phyloP scores from a whole-genome alignment of 2,797 vertebrate species.

The Schizopygopsis malacanthus region DNA sequence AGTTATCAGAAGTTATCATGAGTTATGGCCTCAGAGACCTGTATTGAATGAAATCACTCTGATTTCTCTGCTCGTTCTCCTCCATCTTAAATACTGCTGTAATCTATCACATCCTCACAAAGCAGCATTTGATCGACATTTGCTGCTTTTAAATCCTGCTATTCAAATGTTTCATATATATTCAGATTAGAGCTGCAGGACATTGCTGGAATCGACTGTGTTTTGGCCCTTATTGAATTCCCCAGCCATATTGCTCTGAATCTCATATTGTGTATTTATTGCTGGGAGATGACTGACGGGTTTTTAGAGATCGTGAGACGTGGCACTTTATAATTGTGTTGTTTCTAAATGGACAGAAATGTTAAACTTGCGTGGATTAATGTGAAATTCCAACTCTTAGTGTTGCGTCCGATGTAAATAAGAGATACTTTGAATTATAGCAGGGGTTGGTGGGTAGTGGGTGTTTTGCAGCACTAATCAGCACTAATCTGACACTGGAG shows the following conservation, averaged over 20 bases:
- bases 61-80: not conserved
- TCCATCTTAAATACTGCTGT: slow-evolving; percentile 1
- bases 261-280: slow-evolving; percentile 54
- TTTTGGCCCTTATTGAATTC: slow-evolving; percentile 56
- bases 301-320: slow-evolving; percentile 45
- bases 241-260: slow-evolving; percentile 45
- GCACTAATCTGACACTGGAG: slow-evolving; percentile 40
- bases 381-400: slow-evolving; percentile 35
- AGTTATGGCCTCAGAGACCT: not conserved
- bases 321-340: slow-evolving; percentile 45
- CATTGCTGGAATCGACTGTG: slow-evolving; percentile 18
- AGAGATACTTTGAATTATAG: slow-evolving; percentile 14
- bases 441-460: slow-evolving; percentile 23
- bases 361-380: slow-evolving; percentile 3
- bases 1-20: not conserved
- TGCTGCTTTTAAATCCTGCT: slow-evolving; percentile 25
- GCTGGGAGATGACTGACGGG: slow-evolving; percentile 47
- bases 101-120: not conserved
- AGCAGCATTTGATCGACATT: not conserved
- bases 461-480: slow-evolving; percentile 30
- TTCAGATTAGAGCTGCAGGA: slow-evolving; percentile 42
- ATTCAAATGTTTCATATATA: slow-evolving; percentile 45
- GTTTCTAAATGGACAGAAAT: slow-evolving; percentile 27
- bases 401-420: slow-evolving; percentile 27
- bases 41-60: not conserved